These are phyloP conservation scores for Phaenicophaeus curvirostris DNA, from an alignment of 2,797 vertebrate genomes.

Conservation along the genomic window DNA sequence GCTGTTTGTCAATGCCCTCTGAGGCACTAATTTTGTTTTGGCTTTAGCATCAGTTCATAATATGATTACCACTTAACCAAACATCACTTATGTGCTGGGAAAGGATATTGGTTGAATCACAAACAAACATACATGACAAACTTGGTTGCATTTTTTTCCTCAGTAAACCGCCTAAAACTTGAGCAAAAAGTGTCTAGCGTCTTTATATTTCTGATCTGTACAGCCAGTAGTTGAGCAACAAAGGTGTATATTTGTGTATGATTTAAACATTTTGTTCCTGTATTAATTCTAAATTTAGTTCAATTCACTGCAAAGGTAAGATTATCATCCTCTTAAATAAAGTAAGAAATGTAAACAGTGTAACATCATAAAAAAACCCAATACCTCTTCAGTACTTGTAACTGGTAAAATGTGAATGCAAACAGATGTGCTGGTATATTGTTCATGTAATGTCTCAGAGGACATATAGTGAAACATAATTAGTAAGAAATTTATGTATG, in stretches of 20 bases:
- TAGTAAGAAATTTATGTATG: slow-evolving; percentile 56
- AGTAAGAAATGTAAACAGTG: slow-evolving; percentile 72
- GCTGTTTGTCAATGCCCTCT: not conserved
- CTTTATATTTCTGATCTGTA: not conserved
- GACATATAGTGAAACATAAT: slow-evolving; percentile 61
- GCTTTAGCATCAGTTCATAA: slow-evolving; percentile 23
- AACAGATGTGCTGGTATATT: slow-evolving; percentile 62
- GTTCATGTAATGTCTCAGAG: slow-evolving; percentile 48
- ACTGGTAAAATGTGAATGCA: slow-evolving; percentile 56
- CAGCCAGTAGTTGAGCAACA: not conserved
- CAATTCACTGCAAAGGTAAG: slow-evolving; percentile 36
- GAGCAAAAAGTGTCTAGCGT: not conserved
- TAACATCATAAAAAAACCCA: slow-evolving; percentile 20
- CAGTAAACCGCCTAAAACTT: slow-evolving; percentile 5
- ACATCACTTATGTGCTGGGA: not conserved
- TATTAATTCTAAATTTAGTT: slow-evolving; percentile 7
- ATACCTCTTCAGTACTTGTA: slow-evolving; percentile 33
- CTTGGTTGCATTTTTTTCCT: not conserved
- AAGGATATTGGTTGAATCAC: not conserved
- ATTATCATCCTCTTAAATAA: slow-evolving; percentile 55
- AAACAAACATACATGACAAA: not conserved
- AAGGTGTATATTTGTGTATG: not conserved
- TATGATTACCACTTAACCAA: not conserved
- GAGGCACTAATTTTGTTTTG: slow-evolving; percentile 4
- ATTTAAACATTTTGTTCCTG: not conserved